Percentiles rank a stretch among this genome's conserved stretches.
phyloP scores from a whole-genome alignment of 2,113 vertebrate genomes.

The Carettochelys insculpta region DNA sequence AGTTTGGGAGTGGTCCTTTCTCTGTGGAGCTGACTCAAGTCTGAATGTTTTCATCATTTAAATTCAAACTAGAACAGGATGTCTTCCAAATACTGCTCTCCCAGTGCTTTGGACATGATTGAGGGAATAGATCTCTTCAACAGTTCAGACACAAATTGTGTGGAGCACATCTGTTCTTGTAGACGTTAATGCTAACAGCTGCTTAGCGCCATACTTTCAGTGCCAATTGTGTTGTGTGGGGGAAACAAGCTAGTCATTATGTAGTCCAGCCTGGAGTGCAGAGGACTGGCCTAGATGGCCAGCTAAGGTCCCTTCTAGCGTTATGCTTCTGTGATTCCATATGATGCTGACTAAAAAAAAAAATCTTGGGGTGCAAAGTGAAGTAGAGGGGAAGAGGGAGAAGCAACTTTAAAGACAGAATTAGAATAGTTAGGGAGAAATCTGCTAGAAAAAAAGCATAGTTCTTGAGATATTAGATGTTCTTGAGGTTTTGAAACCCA shows the following conservation, averaged over 20 bases:
- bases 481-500: fast-evolving
- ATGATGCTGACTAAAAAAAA: not conserved
- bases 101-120: not conserved
- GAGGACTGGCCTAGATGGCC: not conserved
- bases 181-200: not conserved
- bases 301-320: not conserved
- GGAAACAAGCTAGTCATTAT: not conserved
- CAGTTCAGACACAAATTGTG: not conserved
- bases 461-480: not conserved
- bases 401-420: not conserved
- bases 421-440: not conserved
- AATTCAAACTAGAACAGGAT: not conserved
- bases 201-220: not conserved
- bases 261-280: not conserved
- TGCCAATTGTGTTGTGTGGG: not conserved
- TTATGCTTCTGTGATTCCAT: not conserved
- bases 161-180: not conserved
- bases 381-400: not conserved
- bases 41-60: not conserved
- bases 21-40: constrained; percentile 32
- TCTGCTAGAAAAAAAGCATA: not conserved
- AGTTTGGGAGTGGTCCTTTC: constrained; percentile 1
- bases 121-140: not conserved
- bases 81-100: not conserved
- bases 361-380: not conserved